These are phyloP conservation scores for Acanthis flammea DNA, from an alignment of 2,797 vertebrate species.

Conservation along the genomic window DNA sequence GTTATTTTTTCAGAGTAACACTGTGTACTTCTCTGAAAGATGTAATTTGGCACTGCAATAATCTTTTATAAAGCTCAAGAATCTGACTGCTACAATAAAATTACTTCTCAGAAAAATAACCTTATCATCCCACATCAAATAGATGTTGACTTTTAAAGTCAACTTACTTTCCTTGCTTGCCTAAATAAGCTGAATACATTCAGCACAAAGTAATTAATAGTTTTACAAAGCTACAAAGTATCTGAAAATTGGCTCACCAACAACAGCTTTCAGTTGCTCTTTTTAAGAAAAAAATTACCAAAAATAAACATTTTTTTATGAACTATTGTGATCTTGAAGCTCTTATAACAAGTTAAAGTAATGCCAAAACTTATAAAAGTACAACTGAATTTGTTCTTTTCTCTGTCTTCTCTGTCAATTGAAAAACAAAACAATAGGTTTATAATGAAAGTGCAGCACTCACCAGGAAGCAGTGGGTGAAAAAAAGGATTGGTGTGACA, in stretches of 20 bases:
- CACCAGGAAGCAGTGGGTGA: slow-evolving; percentile 34
- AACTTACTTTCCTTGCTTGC: background rate
- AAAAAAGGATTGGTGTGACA: slow-evolving; percentile 40
- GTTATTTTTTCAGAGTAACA: background rate
- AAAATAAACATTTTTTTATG: background rate
- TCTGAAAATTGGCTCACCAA: background rate
- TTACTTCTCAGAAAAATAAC: background rate
- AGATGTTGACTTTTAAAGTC: background rate
- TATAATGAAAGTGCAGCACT: background rate
- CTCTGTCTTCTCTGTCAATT: background rate
- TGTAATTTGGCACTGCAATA: background rate
- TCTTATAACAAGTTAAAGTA: background rate
- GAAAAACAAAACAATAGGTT: background rate
- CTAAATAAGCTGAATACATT: background rate
- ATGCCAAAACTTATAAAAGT: background rate
- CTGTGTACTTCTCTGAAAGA: background rate
- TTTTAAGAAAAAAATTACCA: background rate
- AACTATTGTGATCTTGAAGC: background rate
- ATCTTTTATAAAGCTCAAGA: background rate
- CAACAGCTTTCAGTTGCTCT: background rate
- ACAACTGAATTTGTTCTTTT: background rate
- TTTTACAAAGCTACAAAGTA: background rate
- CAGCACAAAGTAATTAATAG: background rate
- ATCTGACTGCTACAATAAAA: background rate
- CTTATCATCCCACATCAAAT: background rate